Base-by-base conservation (phyloP, 2,888 invertebrate species). In the Harpalus rufipes region DNA sequence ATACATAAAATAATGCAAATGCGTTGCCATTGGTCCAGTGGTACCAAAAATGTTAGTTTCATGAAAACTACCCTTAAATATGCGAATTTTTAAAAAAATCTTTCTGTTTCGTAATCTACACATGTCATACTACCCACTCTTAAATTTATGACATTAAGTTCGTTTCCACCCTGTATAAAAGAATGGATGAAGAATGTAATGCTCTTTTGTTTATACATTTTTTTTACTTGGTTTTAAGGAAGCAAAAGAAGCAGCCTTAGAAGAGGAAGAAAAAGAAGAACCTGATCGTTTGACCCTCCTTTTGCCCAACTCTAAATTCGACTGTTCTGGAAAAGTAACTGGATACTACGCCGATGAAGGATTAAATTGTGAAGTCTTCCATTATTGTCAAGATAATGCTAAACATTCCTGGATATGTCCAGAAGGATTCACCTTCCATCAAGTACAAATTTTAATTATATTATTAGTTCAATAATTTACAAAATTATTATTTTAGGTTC, bases 341-440 rank as follows among this genome's bases (percentile, higher is more conserved):
- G 97, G 97, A 7, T 98, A 97, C 91, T 97, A 97, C 89, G 97
- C 97, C 32, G 97, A 97, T 89, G 96, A 97, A 88, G 96, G 96
- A 65, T 93, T 98, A 25, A 94, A 94, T 88, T 98, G 97, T 89
- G 97, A 97, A 91, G 97, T 97, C 58, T 98, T 97, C 94, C 97
- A 97, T 90, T 97, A 97, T 91, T 97, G 97, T 89, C 97, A 97
- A 89, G 97, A 97, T 88, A 96, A 95, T 88, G 96, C 96, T 58
- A 95, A 95, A 89, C 97, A 97, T 91, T 97, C 97, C 1, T 98
- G 97, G 97, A 95, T 97, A 88, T 98, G 97, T 88, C 97, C 97
- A 0, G 96, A 97, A 88, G 97, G 97, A 83, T 97, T 97, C 90
- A 94, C 95, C 76, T 96, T 96, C 94, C 96, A 96, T 89, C 96